These are phyloP conservation scores for Balaeniceps rex DNA, from an alignment of 2,113 vertebrate species.

Conservation along the genomic window DNA sequence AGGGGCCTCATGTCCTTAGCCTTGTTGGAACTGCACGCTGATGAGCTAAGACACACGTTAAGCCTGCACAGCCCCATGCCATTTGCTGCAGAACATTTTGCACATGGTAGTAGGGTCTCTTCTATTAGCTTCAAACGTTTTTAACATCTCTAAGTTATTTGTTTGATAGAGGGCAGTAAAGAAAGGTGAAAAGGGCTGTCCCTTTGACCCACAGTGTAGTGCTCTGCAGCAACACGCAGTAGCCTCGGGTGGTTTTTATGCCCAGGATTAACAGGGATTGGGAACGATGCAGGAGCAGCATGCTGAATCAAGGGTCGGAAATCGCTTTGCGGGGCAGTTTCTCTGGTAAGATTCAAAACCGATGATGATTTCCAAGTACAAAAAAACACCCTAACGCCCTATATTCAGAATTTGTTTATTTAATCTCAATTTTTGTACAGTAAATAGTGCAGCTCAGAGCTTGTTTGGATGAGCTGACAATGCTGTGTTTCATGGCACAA, in stretches of 20 bases:
- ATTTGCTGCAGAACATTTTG: not conserved
- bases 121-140: not conserved
- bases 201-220: not conserved
- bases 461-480: not conserved
- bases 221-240: not conserved
- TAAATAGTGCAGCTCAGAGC: not conserved
- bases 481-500: not conserved
- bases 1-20: not conserved
- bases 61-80: not conserved
- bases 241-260: not conserved
- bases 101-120: not conserved
- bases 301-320: constrained; percentile 22
- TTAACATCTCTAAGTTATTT: not conserved
- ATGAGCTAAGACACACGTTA: not conserved
- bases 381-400: not conserved
- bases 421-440: not conserved
- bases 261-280: constrained; percentile 37
- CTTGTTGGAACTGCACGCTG: not conserved
- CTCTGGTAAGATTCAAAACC: not conserved
- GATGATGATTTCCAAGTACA: not conserved
- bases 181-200: not conserved
- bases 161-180: not conserved
- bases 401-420: not conserved
- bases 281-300: constrained; percentile 3
- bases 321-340: not conserved